Percentiles rank a stretch among this genome's conserved stretches.
Conservation (phyloP, 2,888 invertebrate species). For the Caenorhabditis imperialis region DNA sequence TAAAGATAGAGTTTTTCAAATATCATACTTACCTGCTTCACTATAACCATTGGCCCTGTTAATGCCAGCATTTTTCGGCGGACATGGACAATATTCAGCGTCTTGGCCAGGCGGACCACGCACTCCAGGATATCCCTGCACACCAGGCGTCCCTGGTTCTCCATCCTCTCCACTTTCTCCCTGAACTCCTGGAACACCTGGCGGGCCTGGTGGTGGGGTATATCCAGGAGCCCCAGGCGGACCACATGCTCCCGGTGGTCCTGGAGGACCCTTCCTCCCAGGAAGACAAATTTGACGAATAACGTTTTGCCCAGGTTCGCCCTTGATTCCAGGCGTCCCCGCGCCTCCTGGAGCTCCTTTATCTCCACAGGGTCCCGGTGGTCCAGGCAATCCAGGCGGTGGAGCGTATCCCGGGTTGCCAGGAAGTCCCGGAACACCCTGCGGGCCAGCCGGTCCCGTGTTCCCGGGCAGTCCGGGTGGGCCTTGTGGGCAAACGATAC, state of each 20-base stretch:
- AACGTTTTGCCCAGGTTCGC: conserved; percentile 42
- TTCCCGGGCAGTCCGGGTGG: conserved; percentile 45
- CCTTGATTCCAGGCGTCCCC: conserved; percentile 41
- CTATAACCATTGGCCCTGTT: conserved; percentile 9
- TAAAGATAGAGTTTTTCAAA: background rate
- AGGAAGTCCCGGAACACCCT: conserved; percentile 37
- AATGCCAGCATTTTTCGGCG: conserved; percentile 42
- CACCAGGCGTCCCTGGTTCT: conserved; percentile 38
- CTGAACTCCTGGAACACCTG: conserved; percentile 41
- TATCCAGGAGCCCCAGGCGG: conserved; percentile 52
- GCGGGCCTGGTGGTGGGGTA: conserved; percentile 55
- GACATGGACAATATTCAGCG: conserved; percentile 58
- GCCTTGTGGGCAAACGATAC: conserved; percentile 49
- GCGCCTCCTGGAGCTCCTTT: conserved; percentile 18
- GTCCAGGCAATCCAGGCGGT: conserved; percentile 35
- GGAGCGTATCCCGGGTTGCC: conserved; percentile 32
- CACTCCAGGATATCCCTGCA: conserved; percentile 37
- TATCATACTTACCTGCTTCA: conserved; percentile 10
- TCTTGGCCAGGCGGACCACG: conserved; percentile 52
- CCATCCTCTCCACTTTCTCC: conserved; percentile 43
- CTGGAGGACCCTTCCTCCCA: conserved; percentile 45
- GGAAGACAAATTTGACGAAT: conserved; percentile 34
- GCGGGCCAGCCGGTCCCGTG: conserved; percentile 12
- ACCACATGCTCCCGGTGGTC: conserved; percentile 36
- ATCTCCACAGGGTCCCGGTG: conserved; percentile 32